Base-by-base conservation (phyloP, 1,140 invertebrate species). In the Sycobia sp. region DNA sequence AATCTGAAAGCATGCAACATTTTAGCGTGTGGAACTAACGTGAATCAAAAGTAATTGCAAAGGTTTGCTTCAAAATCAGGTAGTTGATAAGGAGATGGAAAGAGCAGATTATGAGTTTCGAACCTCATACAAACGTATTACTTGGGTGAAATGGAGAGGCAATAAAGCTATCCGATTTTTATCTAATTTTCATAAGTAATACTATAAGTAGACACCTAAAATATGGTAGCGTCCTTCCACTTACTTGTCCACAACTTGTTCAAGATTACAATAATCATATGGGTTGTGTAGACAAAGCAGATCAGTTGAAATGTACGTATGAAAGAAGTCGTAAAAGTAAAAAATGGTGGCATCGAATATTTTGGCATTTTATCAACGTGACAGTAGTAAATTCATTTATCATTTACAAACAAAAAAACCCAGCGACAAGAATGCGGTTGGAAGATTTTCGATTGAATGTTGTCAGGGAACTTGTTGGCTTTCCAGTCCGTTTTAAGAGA, bases 381-480 rank as follows among this genome's bases (percentile, higher is more conserved):
- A n/a, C n/a, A n/a, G n/a, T n/a, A n/a, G n/a, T n/a, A n/a, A n/a
- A n/a, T n/a, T n/a, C n/a, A n/a, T n/a, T n/a, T n/a, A n/a, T n/a
- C n/a, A n/a, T n/a, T n/a, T n/a, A n/a, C 10, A 16, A 14, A 41
- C 10, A 14, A 16, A 16, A 11, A 41, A 14, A 11, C n/a, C 38
- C 38, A 41, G 38, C 38, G 7, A 41, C 38, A 41, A 41, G n/a
- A 41, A 41, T 41, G n/a, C n/a, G 38, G n/a, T 10, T n/a, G n/a
- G n/a, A n/a, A n/a, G n/a, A n/a, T n/a, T n/a, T n/a, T n/a, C n/a
- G n/a, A n/a, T n/a, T n/a, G n/a, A n/a, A n/a, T n/a, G n/a, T n/a
- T n/a, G n/a, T n/a, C n/a, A n/a, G n/a, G n/a, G n/a, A n/a, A n/a
- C 38, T 41, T 41, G 7, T 41, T 41, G 38, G 38, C 38, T 41